phyloP scores from a whole-genome alignment of 2,113 vertebrate genomes.

The Silurus glanis region DNA sequence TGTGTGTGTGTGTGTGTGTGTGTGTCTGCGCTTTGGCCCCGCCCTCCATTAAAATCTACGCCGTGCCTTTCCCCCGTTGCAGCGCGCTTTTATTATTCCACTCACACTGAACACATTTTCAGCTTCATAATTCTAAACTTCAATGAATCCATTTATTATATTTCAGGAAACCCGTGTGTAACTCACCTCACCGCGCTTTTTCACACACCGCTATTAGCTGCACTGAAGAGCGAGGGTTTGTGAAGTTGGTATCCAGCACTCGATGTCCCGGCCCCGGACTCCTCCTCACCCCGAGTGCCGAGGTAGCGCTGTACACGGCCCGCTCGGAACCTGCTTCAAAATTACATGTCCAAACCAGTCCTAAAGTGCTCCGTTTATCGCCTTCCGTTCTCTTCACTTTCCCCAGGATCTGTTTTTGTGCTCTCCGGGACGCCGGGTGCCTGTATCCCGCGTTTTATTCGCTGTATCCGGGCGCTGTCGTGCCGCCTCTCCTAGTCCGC shows the following conservation, averaged over 20 bases:
- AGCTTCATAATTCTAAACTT: neutral
- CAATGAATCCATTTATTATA: too few species aligned
- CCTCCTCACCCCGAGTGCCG: conserved; percentile 74
- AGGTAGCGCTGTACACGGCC: conserved; percentile 67
- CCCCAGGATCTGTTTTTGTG: conserved; percentile 6
- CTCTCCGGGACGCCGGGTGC: conserved; percentile 38
- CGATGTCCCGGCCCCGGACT: conserved; percentile 68
- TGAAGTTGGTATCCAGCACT: conserved; percentile 13
- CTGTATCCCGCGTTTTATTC: conserved; percentile 68
- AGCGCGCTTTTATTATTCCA: conserved; percentile 9
- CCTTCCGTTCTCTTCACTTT: neutral
- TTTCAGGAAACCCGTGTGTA: neutral
- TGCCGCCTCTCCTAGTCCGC: conserved; percentile 75
- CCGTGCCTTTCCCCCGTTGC: neutral
- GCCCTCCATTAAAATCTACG: conserved; percentile 28
- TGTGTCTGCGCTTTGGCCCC: neutral
- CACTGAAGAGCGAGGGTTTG: neutral
- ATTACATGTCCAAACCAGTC: conserved; percentile 50
- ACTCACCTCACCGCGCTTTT: conserved; percentile 69
- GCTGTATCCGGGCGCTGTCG: conserved; percentile 73
- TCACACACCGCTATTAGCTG: conserved; percentile 35
- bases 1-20: neutral
- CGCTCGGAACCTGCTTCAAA: conserved; percentile 46
- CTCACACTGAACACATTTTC: neutral
- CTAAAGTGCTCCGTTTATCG: neutral